These are phyloP conservation scores for Podargus strigoides DNA, from an alignment of 2,797 vertebrate genomes.

Conservation along the genomic window DNA sequence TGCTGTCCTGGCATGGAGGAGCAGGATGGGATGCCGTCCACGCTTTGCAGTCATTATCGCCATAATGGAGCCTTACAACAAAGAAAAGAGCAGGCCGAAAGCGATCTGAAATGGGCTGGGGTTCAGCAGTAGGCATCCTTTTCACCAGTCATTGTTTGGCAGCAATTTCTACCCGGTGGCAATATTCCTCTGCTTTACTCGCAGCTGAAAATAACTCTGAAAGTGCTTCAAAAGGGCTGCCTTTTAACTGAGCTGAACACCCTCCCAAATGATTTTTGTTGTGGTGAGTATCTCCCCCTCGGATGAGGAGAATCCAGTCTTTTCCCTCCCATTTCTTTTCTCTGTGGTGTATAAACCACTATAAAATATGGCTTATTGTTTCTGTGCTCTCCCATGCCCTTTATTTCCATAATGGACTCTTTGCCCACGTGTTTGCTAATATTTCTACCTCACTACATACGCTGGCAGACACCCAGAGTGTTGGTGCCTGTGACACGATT, in stretches of 20 bases:
- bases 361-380: slow-evolving; percentile 6
- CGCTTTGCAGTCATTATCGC: background rate
- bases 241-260: slow-evolving; percentile 50
- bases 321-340: background rate
- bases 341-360: background rate
- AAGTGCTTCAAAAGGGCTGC: slow-evolving; percentile 23
- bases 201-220: slow-evolving; percentile 42
- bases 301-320: background rate
- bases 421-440: background rate
- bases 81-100: background rate
- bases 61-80: background rate
- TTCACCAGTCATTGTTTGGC: background rate
- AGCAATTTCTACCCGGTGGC: slow-evolving; percentile 10
- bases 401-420: slow-evolving; percentile 46
- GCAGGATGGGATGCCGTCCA: background rate
- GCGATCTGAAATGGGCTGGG: slow-evolving; percentile 3
- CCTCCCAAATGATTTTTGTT: background rate
- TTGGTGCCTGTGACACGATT: background rate
- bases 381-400: slow-evolving; percentile 4
- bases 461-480: slow-evolving; percentile 13
- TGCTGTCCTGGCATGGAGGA: background rate
- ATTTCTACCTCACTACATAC: slow-evolving; percentile 42
- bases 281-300: background rate
- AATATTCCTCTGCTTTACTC: slow-evolving; percentile 39
- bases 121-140: slow-evolving; percentile 23